Conservation (phyloP, 2,888 invertebrate genomes). For the Escarpia spicata region DNA sequence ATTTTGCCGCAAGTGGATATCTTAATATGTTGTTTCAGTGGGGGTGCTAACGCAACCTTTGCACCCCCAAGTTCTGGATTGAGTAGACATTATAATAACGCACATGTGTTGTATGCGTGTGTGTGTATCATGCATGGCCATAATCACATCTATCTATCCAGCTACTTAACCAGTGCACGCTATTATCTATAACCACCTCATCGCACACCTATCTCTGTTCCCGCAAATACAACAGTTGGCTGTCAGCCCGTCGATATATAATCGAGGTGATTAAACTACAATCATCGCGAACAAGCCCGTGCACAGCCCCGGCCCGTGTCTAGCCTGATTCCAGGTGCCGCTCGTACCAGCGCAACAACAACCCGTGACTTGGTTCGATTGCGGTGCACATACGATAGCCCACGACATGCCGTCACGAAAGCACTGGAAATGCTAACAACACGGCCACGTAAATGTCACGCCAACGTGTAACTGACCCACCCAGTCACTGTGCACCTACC, state of each 20-base stretch:
- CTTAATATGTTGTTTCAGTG: no score
- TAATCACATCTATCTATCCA: no score
- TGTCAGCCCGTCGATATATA: not conserved
- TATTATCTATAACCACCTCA: no score
- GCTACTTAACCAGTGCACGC: no score
- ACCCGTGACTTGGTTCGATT: not conserved
- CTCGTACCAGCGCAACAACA: not conserved
- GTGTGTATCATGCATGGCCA: no score
- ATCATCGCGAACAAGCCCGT: not conserved
- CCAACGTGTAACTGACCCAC: not conserved
- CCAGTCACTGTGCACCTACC: not conserved
- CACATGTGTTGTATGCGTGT: no score
- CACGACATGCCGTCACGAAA: not conserved
- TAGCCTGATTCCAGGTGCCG: not conserved
- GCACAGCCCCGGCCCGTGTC: not conserved
- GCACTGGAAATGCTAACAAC: not conserved
- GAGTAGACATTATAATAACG: no score
- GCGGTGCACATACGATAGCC: not conserved
- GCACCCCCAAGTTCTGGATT: no score
- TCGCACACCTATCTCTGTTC: no score
- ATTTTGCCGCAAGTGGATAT: no score
- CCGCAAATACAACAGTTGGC: not conserved
- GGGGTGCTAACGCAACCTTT: no score
- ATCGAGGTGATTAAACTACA: not conserved
- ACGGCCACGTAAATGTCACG: not conserved